Base-by-base conservation (phyloP, 2,113 vertebrate species). In the Hucho hucho region DNA sequence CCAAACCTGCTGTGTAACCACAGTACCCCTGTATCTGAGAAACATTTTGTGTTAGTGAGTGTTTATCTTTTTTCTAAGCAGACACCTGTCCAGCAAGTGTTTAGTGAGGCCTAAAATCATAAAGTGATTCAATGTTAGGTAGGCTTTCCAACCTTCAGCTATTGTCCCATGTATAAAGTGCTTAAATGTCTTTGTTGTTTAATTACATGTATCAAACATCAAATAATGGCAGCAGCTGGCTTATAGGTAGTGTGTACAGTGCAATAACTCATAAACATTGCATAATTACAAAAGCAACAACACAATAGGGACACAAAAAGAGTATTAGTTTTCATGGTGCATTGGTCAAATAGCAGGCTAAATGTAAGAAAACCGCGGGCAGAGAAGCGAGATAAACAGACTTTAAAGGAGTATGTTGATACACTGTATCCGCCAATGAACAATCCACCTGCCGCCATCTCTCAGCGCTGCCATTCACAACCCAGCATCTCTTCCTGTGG, bases 361-460 rank as follows among this genome's bases (percentile, higher is more conserved):
- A 76, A 82, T 43, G 84, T 80, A 84, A 87, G 83, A 74, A 88
- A 88, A 75, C 73, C 72, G 78, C n/a, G 9, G 58, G 58, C 20
- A 9, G 47, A 75, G 22, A 9, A 18, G 53, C 74, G 79, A 72
- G 64, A 75, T 71, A 86, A 85, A 84, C 82, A 85, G 79, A 75
- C 85, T 12, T 11, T 72, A 83, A 85, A 89, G 83, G 83, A 78
- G 4, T n/a, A 81, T 84, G 83, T 90, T 92, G 92, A 92, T 93
- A 92, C 90, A 92, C 88, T 92, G 90, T 93, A 91, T 91, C 91
- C 89, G 85, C 86, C 73, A 65, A 58, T 3, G 83, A 87, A 92
- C 90, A 90, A 88, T 94, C 95, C 96, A 97, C 96, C 96, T 96
- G 96, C 95, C 85, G 90, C 88, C 90, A 74, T 93, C 95, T 94